Percentiles rank a stretch among this genome's conserved stretches.
These are phyloP conservation scores for Melieria crassipennis DNA, from an alignment of 2,888 invertebrate genomes.

Conservation along the genomic window DNA sequence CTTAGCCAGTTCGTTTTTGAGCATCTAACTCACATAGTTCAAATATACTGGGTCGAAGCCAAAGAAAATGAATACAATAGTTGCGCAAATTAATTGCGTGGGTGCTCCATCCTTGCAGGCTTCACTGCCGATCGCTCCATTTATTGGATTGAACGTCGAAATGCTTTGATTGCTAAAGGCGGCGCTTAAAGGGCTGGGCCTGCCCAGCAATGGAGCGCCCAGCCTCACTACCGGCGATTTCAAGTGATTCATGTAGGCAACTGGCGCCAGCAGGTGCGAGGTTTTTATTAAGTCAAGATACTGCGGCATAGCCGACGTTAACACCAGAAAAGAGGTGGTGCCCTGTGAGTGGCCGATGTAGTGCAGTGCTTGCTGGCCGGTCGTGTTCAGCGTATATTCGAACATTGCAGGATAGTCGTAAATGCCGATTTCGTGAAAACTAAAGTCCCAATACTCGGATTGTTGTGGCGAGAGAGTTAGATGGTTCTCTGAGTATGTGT, in stretches of 20 bases:
- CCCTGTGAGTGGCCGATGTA: conserved; percentile 53
- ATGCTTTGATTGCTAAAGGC: conserved; percentile 68
- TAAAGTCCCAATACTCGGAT: conserved; percentile 59
- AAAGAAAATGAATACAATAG: conserved; percentile 41
- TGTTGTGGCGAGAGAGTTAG: conserved; percentile 37
- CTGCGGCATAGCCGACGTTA: conserved; percentile 37
- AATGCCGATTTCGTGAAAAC: conserved; percentile 87
- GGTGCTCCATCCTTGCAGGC: conserved; percentile 58
- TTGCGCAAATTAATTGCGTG: conserved; percentile 42
- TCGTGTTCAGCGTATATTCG: conserved; percentile 43
- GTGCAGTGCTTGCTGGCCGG: conserved; percentile 39
- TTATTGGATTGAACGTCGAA: conserved; percentile 68
- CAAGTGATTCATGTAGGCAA: conserved; percentile 67
- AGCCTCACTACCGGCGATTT: conserved; percentile 59
- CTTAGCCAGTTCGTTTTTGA: not conserved
- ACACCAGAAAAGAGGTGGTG: conserved; percentile 41
- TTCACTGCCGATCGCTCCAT: conserved; percentile 64
- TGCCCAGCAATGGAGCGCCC: conserved; percentile 56
- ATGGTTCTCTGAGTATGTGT: conserved; percentile 45
- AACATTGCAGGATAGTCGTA: conserved; percentile 62
- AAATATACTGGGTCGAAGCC: conserved; percentile 46
- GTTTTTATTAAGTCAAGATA: conserved; percentile 45
- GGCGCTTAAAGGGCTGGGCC: conserved; percentile 33
- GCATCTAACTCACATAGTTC: conserved; percentile 42
- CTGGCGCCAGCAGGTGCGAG: conserved; percentile 48